A percentile compares a stretch with the other conserved stretches of the same genome.
These are phyloP conservation scores for Yponomeuta plumbellus DNA, from an alignment of 2,888 invertebrate genomes.

Conservation along the genomic window DNA sequence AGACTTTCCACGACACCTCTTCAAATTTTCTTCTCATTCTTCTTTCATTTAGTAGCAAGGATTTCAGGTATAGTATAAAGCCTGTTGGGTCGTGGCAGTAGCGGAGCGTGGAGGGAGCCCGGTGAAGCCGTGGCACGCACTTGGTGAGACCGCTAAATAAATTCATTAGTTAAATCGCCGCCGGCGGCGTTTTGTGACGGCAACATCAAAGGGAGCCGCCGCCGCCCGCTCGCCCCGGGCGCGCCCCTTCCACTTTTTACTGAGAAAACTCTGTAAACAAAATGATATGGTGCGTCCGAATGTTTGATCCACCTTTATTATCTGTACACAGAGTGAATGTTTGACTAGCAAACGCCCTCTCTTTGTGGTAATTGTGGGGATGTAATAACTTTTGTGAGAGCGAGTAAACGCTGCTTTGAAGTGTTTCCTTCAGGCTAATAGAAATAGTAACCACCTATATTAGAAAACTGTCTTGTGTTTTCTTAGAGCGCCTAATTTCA, in stretches of 20 bases:
- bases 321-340: slow-evolving; percentile 65
- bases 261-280: slow-evolving; percentile 75
- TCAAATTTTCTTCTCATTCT: too few relatives aligned
- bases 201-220: slow-evolving; percentile 64
- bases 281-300: slow-evolving; percentile 72
- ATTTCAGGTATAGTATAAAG: too few relatives aligned
- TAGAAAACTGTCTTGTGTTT: slow-evolving; percentile 2
- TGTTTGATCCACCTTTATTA: slow-evolving; percentile 75
- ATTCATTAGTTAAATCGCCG: slow-evolving; percentile 78
- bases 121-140: slow-evolving; percentile 29
- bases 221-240: slow-evolving; percentile 61
- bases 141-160: slow-evolving; percentile 73
- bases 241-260: slow-evolving; percentile 70
- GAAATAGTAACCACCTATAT: neutral
- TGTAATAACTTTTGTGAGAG: slow-evolving; percentile 46
- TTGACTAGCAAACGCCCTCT: slow-evolving; percentile 59
- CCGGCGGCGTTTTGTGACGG: slow-evolving; percentile 76
- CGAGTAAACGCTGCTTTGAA: slow-evolving; percentile 42
- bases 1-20: too few relatives aligned
- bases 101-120: too few relatives aligned
- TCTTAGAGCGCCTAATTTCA: neutral
- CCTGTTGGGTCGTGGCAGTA: too few relatives aligned
- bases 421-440: slow-evolving; percentile 18
- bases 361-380: slow-evolving; percentile 56
- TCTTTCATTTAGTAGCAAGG: too few relatives aligned